These are phyloP conservation scores for Ectropis crepuscularia DNA, from an alignment of 2,888 invertebrate genomes.

Conservation along the genomic window DNA sequence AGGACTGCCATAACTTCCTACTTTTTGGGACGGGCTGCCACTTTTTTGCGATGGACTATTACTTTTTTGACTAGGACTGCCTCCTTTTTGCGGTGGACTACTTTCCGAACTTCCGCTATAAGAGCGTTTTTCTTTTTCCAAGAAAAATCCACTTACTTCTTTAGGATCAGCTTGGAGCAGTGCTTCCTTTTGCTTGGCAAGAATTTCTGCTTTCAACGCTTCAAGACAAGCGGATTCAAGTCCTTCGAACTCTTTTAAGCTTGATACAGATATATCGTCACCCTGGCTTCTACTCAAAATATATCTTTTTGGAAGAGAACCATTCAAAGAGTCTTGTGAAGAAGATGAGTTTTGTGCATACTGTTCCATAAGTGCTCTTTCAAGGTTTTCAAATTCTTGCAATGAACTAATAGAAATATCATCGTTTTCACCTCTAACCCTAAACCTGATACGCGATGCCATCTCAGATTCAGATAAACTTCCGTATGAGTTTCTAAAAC, in stretches of 20 bases:
- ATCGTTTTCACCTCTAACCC: constrained; percentile 94
- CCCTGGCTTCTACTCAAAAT: constrained; percentile 89
- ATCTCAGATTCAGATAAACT: constrained; percentile 97
- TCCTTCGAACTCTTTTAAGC: constrained; percentile 96
- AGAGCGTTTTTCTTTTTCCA: constrained; percentile 80
- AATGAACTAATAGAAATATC: constrained; percentile 96
- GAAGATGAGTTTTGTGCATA: constrained; percentile 89
- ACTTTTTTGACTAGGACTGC: constrained; percentile 75
- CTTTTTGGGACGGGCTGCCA: constrained; percentile 78
- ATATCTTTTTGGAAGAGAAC: constrained; percentile 91
- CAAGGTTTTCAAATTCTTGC: constrained; percentile 97
- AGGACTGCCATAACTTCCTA: constrained; percentile 76
- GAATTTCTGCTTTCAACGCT: constrained; percentile 92
- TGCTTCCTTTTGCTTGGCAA: constrained; percentile 94
- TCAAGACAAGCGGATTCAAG: constrained; percentile 94
- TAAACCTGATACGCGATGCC: constrained; percentile 92
- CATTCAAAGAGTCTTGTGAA: constrained; percentile 94
- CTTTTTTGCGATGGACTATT: constrained; percentile 79
- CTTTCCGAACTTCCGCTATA: constrained; percentile 86
- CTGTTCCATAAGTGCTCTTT: constrained; percentile 93
- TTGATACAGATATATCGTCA: constrained; percentile 94
- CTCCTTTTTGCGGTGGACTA: constrained; percentile 83
- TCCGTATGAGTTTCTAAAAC: constrained; percentile 94
- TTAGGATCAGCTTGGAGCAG: constrained; percentile 86
- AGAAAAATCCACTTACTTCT: constrained; percentile 75